Evolutionary conservation across 2,113 vertebrate species (phyloP), one percentile per base, ranked within the genome.

Genomic region (Nestor notabilis): DNA sequence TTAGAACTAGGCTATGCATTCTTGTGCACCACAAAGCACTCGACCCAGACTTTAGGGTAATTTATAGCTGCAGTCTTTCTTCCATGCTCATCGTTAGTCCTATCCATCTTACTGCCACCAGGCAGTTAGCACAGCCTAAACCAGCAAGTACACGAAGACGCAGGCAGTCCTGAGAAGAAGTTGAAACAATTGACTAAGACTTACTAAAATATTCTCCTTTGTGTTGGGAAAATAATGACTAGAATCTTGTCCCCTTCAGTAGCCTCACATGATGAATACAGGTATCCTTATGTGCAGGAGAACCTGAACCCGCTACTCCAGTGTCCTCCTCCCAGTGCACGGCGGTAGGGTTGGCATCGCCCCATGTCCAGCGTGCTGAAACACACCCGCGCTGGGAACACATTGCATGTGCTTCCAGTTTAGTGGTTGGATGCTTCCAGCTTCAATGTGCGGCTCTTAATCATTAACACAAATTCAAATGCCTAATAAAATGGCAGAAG

Each of bases 351-450:
- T 15, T 20, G 19, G 56, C 47, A 5, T 25, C 15, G 20, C 29
- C 16, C 82, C 17, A 87, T 90, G 78, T 91, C 95, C 84, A 91
- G 71, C 33, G 75, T 95, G 37, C 90, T 96, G 91, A 95, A 95
- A 74, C 2, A 4, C 2, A 46, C 11, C 0, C 1, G 4, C 2
- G 21, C 13, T 7, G 19, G 8, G 52, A 70, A 37, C 2, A 17
- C 0, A 3, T 6, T 0, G 16, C 1, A 5, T 1, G 3, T 23
- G 12, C n/a, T 79, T 55, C 47, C 21, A 28, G 15, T 4, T 56
- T 28, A 24, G 55, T 33, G 31, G 53, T 33, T n/a, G 55, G 31
- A 31, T 21, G 11, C 35, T 72, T 68, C 35, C 15, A 13, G 18
- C n/a, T 35, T 27, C 27, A 78, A 50, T 23, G 25, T 23, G 15